Percentiles rank a stretch among this genome's conserved stretches.
Conservation (phyloP, 2,888 invertebrate genomes). For the Tipula helvola region DNA sequence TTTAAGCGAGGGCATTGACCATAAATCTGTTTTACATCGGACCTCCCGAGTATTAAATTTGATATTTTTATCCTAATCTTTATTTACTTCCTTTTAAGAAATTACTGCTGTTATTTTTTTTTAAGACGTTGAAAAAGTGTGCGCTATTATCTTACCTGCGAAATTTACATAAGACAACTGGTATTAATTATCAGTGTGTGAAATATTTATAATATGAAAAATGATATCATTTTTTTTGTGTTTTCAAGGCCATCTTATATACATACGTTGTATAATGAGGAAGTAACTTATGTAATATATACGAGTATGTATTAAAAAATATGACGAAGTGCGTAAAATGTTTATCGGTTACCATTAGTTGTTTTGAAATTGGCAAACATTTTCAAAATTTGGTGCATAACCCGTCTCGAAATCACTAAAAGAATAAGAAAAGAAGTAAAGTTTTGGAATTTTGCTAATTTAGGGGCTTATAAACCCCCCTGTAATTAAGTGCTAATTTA, state of each 20-base stretch:
- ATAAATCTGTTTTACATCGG: neutral
- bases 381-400: too few species aligned
- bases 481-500: too few species aligned
- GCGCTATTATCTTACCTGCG: neutral
- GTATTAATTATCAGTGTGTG: neutral
- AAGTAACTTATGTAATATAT: neutral
- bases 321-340: too few species aligned
- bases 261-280: neutral
- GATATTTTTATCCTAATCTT: neutral
- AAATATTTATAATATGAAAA: neutral
- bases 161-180: neutral
- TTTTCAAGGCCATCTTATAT: neutral
- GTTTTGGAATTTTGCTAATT: too few species aligned
- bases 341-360: too few species aligned
- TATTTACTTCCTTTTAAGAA: neutral
- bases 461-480: too few species aligned
- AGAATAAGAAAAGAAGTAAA: too few species aligned
- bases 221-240: neutral
- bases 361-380: too few species aligned
- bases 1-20: neutral
- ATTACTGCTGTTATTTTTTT: neutral
- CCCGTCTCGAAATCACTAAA: too few species aligned
- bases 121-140: neutral
- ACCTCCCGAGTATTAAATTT: neutral
- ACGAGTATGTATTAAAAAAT: too few species aligned